Evolutionary conservation across 2,797 vertebrate genomes (phyloP), one percentile per base, ranked within the genome.

Genomic region (Sandelia bainsii): DNA sequence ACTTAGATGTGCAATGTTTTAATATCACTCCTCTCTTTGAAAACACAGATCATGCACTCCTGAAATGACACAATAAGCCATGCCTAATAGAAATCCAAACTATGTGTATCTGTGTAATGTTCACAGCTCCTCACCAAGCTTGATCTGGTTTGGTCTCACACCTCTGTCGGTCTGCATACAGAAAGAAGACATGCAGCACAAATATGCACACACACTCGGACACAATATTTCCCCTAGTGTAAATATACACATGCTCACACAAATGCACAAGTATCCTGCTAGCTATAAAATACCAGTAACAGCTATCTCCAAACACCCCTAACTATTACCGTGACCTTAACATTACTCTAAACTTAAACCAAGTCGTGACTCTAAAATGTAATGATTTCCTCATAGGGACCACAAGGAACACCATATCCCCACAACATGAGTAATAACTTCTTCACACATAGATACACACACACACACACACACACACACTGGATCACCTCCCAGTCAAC

Each of bases 121-220:
- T 79, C 52, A 80, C 37, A 3, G 62, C 54, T 80, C 62, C 59
- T 78, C 71, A 69, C 52, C 39, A 40, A 68, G 77, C 54, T 66
- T 83, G 83, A 81, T 70, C 79, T 82, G 78, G 65, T 80, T 85
- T 80, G 72, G 44, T 56, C 64, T 72, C 80, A 87, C 82, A 89
- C 79, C 77, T 82, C 67, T 79, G 75, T 79, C 67, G 63, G 58
- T 85, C 74, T 79, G 82, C 74, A 77, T 81, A 69, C 29, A 75
- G 32, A 84, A 48, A 57, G 50, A 65, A 62, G 69, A 45, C 62
- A 63, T 0, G 57, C 23, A 77, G 23, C 42, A 75, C 44, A 69
- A 23, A 66, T n/a, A 65, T 20, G 60, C 29, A 73, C 61, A 61
- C 45, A 59, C 16, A 48, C 17, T 49, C n/a, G 46, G 13, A 61